Evolutionary conservation across 2,113 vertebrate species (phyloP).

Genomic region (Dromaius novaehollandiae): DNA sequence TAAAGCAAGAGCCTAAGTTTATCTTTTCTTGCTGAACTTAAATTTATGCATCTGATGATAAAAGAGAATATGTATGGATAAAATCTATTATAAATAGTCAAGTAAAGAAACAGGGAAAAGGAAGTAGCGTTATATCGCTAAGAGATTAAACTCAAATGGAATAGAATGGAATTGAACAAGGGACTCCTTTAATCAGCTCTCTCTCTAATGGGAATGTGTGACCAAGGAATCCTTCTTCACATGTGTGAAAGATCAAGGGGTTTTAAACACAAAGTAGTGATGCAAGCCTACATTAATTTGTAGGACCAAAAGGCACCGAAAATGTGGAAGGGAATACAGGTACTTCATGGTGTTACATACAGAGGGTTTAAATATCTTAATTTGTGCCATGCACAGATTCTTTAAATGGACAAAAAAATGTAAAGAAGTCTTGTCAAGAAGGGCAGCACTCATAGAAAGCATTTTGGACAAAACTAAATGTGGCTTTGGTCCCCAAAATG

Average conservation of each 20-base stretch:
- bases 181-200: background rate
- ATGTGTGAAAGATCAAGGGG: background rate
- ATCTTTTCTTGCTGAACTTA: background rate
- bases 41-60: background rate
- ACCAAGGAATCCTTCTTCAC: conserved; percentile 1
- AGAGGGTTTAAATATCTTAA: conserved; percentile 26
- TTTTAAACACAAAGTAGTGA: conserved; percentile 21
- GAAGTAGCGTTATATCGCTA: background rate
- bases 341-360: background rate
- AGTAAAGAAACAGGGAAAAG: background rate
- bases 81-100: conserved; percentile 4
- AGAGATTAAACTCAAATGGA: conserved; percentile 7
- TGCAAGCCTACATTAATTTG: background rate
- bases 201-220: background rate
- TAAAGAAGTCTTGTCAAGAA: conserved; percentile 32
- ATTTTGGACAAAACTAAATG: conserved; percentile 1
- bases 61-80: background rate
- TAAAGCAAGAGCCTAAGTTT: background rate
- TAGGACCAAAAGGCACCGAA: conserved; percentile 16
- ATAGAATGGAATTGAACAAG: background rate
- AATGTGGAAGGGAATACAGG: background rate
- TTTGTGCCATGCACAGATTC: background rate
- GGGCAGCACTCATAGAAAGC: background rate
- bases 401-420: background rate
- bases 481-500: background rate